Percentiles rank a stretch among this genome's conserved stretches.
phyloP scores from a whole-genome alignment of 2,113 vertebrate species.

The Sarotherodon lohbergeri region DNA sequence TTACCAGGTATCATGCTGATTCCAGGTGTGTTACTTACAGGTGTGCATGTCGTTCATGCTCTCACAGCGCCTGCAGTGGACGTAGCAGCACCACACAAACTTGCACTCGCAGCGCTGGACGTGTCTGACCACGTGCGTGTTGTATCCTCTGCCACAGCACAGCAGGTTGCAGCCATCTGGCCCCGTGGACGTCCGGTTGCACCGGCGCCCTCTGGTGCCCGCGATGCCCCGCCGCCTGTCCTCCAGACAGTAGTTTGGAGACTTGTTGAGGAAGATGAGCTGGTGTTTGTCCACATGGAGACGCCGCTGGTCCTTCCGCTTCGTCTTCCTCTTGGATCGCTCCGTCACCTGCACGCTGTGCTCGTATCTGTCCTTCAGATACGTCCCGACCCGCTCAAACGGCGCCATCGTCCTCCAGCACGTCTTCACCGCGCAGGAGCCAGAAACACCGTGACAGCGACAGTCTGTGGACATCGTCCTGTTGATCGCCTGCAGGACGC shows the following conservation, averaged over 20 bases:
- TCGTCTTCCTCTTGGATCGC: conserved; percentile 76
- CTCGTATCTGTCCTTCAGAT: conserved; percentile 92
- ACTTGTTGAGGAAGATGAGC: conserved; percentile 87
- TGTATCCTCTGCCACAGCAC: conserved; percentile 94
- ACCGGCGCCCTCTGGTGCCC: conserved; percentile 88
- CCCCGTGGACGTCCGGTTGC: conserved; percentile 83
- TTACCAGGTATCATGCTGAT: background rate
- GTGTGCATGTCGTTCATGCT: conserved; percentile 95
- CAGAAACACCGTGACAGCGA: conserved; percentile 94
- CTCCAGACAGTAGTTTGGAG: conserved; percentile 92
- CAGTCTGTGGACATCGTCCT: conserved; percentile 90
- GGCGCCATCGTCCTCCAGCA: conserved; percentile 93
- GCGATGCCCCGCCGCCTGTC: conserved; percentile 80
- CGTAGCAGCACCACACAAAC: conserved; percentile 97
- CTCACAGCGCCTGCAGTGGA: conserved; percentile 89
- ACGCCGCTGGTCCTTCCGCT: conserved; percentile 77
- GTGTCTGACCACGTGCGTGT: conserved; percentile 87
- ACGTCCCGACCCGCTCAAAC: conserved; percentile 83
- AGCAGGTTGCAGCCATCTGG: conserved; percentile 87
- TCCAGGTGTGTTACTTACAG: conserved; percentile 77
- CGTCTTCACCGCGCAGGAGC: conserved; percentile 96
- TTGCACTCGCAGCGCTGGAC: conserved; percentile 92
- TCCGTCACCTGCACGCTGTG: conserved; percentile 85
- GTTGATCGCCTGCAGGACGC: conserved; percentile 77
- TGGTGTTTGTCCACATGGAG: conserved; percentile 76